Evolutionary conservation across 2,888 invertebrate species (phyloP), one percentile per base, ranked within the genome.

Genomic region (Thereva nobilitata): DNA sequence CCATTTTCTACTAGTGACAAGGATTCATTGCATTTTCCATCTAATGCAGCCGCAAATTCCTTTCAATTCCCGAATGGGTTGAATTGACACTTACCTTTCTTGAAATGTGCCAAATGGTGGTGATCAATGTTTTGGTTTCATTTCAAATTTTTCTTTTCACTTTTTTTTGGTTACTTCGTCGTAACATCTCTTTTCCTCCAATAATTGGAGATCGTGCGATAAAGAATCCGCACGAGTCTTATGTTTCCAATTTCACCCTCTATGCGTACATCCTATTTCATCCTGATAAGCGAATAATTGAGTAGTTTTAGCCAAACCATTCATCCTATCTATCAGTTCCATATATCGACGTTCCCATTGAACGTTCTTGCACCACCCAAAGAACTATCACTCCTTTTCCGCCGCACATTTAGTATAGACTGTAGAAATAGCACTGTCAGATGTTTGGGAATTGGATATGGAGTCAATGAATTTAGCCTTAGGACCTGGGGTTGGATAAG

Each of bases 211-310:
- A 49, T 49, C 12, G 8, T 34, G 12, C 34, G 23, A 34, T 50
- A n/a, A n/a, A n/a, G n/a, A n/a, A n/a, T n/a, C n/a, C n/a, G 49
- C 1, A 54, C 37, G 44, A 45, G 54, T 65, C 49, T 54, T 65
- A 47, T 63, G 67, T 53, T 63, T 49, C 67, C 67, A 67, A 67
- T 67, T 67, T 67, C 63, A 67, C 63, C 67, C 67, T 67, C 67
- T 55, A 63, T 67, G 67, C 67, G 67, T 67, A 67, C 53, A 67
- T 67, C 64, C 56, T 47, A n/a, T 47, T 63, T 67, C 64, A 67
- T 63, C 64, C 63, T 56, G 63, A 55, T 56, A 64, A 64, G 56
- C 63, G 63, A 67, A 67, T 67, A 67, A 67, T 67, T 67, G 67
- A 67, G 67, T 63, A 67, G 67, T 67, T 67, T 55, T 47, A 63